Evolutionary conservation across 2,113 vertebrate genomes (phyloP).

Genomic region (Pampusana beccarii): DNA sequence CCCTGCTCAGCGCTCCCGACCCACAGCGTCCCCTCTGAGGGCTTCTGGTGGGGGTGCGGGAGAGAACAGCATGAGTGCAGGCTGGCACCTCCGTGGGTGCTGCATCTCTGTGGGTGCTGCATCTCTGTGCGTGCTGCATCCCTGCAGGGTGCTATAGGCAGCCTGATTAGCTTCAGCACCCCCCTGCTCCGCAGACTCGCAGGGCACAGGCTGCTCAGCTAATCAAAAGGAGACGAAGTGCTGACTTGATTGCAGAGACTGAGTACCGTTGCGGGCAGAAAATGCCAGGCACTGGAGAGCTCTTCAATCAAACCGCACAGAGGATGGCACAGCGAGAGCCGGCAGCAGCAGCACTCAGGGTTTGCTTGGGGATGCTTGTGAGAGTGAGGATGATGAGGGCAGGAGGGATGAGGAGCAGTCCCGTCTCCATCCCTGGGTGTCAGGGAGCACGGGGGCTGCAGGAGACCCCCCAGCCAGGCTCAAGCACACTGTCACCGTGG

Average conservation of each 20-base stretch:
- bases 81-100: not conserved
- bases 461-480: not conserved
- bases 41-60: not conserved
- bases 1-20: not conserved
- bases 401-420: not conserved
- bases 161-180: not conserved
- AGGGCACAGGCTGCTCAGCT: not conserved
- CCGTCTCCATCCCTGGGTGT: rapidly evolving
- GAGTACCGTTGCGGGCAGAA: not conserved
- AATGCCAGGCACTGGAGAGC: conserved; percentile 28
- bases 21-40: not conserved
- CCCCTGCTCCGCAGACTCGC: rapidly evolving
- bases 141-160: not conserved
- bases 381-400: not conserved
- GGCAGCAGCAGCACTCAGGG: not conserved
- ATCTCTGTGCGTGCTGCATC: too few species aligned
- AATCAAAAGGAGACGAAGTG: conserved; percentile 5
- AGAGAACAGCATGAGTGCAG: not conserved
- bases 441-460: rapidly evolving
- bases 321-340: not conserved
- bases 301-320: conserved; percentile 29
- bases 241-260: conserved; percentile 21
- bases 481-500: rapidly evolving
- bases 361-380: not conserved
- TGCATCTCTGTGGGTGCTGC: not conserved